Conservation (phyloP, 2,113 vertebrate genomes). For the Antennarius striatus region DNA sequence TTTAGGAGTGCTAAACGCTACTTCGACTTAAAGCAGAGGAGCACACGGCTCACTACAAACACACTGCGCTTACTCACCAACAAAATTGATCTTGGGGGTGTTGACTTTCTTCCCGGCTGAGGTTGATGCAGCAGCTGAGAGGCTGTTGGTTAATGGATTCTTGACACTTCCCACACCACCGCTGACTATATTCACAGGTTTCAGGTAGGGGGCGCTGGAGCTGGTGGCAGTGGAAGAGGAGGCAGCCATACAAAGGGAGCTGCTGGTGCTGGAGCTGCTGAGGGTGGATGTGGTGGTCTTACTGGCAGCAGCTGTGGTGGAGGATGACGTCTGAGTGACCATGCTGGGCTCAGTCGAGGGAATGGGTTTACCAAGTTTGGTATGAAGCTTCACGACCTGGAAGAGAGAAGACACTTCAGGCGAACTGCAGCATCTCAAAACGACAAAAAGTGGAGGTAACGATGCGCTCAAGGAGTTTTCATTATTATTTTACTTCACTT, state of each 20-base stretch:
- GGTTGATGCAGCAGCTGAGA: conserved; percentile 59
- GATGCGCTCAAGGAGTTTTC: no score
- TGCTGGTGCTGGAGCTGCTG: conserved; percentile 81
- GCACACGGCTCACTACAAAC: background rate
- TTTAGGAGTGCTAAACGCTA: no score
- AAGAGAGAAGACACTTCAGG: conserved; percentile 19
- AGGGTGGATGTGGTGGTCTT: conserved; percentile 83
- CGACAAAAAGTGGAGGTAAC: no score
- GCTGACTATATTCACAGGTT: conserved; percentile 80
- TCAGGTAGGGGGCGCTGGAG: conserved; percentile 73
- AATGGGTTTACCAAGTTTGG: conserved; percentile 98
- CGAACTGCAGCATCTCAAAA: background rate
- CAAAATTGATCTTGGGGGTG: conserved; percentile 97
- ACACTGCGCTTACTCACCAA: conserved; percentile 83
- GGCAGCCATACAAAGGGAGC: conserved; percentile 67
- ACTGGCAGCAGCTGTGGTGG: conserved; percentile 84
- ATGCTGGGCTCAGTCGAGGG: conserved; percentile 97
- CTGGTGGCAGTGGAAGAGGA: conserved; percentile 66
- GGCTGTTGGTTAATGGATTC: conserved; percentile 31
- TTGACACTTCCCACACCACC: conserved; percentile 73
- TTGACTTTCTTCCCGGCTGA: conserved; percentile 90
- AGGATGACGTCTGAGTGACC: conserved; percentile 85
- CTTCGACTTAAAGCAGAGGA: no score
- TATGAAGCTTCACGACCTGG: conserved; percentile 97
- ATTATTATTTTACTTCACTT: no score